phyloP scores from a whole-genome alignment of 2,113 vertebrate species.

The Epinephelus cyanopodus region DNA sequence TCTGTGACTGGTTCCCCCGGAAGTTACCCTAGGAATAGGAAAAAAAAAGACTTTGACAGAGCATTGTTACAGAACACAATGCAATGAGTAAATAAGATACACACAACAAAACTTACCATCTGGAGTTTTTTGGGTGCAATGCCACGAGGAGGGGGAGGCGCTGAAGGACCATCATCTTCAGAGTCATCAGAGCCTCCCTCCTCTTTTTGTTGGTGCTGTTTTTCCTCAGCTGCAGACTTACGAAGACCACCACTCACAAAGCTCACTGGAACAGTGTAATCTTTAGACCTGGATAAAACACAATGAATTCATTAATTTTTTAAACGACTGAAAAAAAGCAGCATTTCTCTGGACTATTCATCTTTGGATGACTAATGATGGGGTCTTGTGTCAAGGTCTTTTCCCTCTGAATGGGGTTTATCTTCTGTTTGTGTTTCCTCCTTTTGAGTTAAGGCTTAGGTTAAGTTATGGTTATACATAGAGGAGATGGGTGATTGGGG shows the following conservation, averaged over 20 bases:
- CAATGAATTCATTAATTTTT: neutral
- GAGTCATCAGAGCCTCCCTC: conserved; percentile 87
- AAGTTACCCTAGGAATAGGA: conserved; percentile 86
- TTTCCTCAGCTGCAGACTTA: conserved; percentile 90
- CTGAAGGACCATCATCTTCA: conserved; percentile 76
- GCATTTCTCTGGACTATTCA: neutral
- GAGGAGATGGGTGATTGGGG: neutral
- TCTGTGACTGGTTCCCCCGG: conserved; percentile 89
- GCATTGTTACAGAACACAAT: neutral
- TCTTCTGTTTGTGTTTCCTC: no score
- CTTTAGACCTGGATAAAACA: conserved; percentile 86
- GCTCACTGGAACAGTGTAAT: conserved; percentile 92
- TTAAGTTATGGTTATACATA: no score
- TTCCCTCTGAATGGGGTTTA: neutral
- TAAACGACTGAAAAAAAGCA: neutral
- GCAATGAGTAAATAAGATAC: neutral
- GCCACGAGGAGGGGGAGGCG: conserved; percentile 85
- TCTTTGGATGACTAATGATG: neutral
- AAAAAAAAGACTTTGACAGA: neutral
- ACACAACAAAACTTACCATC: conserved; percentile 84
- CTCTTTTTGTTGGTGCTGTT: conserved; percentile 70
- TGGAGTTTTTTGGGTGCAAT: conserved; percentile 90
- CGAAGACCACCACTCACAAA: conserved; percentile 95
- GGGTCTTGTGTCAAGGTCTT: neutral
- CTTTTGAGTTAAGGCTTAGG: no score